These are phyloP conservation scores for Vollenhovia emeryi DNA, from an alignment of 1,140 invertebrate species.

Conservation along the genomic window DNA sequence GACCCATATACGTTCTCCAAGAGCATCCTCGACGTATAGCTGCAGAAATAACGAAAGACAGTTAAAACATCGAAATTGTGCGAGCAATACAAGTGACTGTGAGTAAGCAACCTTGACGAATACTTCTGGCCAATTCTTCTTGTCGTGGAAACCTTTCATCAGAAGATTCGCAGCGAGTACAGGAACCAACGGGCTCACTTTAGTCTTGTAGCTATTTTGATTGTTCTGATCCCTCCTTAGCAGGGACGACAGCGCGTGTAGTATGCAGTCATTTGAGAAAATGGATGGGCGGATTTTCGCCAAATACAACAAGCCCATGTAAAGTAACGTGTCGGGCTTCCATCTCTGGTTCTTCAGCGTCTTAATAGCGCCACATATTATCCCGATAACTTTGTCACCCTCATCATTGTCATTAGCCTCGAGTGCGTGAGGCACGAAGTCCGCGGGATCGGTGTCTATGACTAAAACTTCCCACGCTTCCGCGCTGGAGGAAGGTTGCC, in stretches of 20 bases:
- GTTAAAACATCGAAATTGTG: neutral
- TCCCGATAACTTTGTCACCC: conserved; percentile 87
- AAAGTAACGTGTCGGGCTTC: conserved; percentile 93
- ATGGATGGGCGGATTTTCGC: conserved; percentile 92
- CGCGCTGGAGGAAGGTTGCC: conserved; percentile 80
- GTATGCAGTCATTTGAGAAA: conserved; percentile 92
- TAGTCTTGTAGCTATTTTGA: conserved; percentile 88
- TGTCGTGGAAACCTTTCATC: conserved; percentile 92
- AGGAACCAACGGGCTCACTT: conserved; percentile 93
- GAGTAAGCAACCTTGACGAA: conserved; percentile 88
- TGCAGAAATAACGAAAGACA: conserved; percentile 82
- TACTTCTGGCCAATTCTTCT: conserved; percentile 91
- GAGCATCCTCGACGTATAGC: conserved; percentile 97
- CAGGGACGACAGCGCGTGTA: conserved; percentile 93
- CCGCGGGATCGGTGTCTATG: conserved; percentile 87
- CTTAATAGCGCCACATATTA: conserved; percentile 88
- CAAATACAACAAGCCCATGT: conserved; percentile 92
- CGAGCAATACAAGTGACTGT: conserved; percentile 12
- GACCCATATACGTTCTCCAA: conserved; percentile 97
- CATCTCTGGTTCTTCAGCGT: conserved; percentile 88
- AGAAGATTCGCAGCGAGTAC: conserved; percentile 95
- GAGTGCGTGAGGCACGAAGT: conserved; percentile 87
- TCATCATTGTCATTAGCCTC: conserved; percentile 87
- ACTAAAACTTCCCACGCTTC: conserved; percentile 87
- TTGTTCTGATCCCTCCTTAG: conserved; percentile 91